Conservation (phyloP, 2,797 vertebrate species). For the Mergus octosetaceus region DNA sequence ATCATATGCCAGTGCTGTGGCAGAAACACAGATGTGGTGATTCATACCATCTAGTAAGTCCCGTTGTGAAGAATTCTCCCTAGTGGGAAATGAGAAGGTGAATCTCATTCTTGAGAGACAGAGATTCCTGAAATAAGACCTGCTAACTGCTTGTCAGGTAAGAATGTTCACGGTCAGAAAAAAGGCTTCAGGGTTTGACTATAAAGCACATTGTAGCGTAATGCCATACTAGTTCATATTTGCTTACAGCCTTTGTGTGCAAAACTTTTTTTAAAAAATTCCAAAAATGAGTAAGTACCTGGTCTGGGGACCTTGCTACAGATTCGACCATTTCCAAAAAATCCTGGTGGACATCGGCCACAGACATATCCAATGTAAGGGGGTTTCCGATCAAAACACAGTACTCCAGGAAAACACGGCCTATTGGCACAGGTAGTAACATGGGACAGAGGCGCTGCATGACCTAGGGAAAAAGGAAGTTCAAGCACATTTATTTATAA, state of each 20-base stretch:
- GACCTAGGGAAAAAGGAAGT: neutral
- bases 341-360: constrained; percentile 79
- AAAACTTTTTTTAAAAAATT: neutral
- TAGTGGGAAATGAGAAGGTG: neutral
- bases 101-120: neutral
- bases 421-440: constrained; percentile 75
- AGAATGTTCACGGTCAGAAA: neutral
- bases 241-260: neutral
- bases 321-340: constrained; percentile 21
- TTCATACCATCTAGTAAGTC: neutral
- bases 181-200: neutral
- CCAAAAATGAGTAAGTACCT: neutral
- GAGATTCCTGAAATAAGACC: neutral
- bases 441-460: neutral
- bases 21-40: constrained; percentile 12
- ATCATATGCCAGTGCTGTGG: neutral
- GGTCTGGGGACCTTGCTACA: constrained; percentile 19
- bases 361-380: constrained; percentile 80
- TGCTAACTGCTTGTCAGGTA: neutral
- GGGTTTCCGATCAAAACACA: constrained; percentile 79
- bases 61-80: neutral
- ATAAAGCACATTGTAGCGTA: accelerated
- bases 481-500: neutral
- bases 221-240: neutral
- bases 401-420: constrained; percentile 82